Conservation (phyloP, 2,888 invertebrate species). For the Capitulum mitella region DNA sequence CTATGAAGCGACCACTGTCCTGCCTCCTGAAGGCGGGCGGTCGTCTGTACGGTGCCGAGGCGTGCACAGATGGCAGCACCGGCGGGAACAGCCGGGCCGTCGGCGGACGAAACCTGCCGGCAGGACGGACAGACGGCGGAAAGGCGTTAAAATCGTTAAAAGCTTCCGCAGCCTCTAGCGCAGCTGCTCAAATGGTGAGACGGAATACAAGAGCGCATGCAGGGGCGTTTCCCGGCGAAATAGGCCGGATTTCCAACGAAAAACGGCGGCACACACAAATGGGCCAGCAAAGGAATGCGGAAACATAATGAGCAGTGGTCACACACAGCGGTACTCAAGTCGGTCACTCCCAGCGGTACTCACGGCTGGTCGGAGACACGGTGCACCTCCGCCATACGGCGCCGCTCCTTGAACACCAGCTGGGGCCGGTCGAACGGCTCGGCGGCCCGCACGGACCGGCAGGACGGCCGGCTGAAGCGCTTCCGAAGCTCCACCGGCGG, state of each 20-base stretch:
- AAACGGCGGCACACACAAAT: no score
- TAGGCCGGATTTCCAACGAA: no score
- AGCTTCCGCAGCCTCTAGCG: no score
- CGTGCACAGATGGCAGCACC: neutral
- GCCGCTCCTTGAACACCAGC: neutral
- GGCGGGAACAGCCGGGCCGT: neutral
- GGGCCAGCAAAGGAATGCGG: no score
- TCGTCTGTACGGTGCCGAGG: neutral
- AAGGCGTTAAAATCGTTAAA: no score
- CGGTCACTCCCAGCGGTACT: neutral
- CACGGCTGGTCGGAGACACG: constrained; percentile 2
- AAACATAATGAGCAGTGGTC: no score
- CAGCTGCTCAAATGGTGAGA: no score
- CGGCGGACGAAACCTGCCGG: neutral
- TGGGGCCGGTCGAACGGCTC: neutral
- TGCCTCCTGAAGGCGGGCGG: neutral
- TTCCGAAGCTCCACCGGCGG: neutral
- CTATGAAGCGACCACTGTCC: neutral
- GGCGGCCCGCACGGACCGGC: neutral
- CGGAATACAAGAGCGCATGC: no score
- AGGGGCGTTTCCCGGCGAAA: no score
- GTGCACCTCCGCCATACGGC: neutral
- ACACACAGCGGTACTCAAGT: no score
- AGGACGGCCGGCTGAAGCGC: neutral
- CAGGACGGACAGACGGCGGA: neutral